Base-by-base conservation (phyloP, 2,797 vertebrate genomes). In the Serranus cabrilla region DNA sequence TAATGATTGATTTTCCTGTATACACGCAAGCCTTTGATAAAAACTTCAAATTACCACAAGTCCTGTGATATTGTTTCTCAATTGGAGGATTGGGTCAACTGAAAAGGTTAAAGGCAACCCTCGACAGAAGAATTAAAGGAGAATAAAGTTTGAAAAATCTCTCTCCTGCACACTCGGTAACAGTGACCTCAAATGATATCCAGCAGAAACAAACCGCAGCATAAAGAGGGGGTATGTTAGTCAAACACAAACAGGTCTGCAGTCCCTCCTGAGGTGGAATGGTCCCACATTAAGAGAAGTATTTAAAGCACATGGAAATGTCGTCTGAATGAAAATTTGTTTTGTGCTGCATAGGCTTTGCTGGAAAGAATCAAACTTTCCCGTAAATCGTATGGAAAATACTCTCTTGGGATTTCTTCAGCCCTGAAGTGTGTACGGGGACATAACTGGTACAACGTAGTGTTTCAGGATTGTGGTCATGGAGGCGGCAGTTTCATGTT, bases 111-210 rank as follows among this genome's bases (percentile, higher is more conserved):
- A 72, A 87, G 95, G 93, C 91, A 92, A 96, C 94, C 81, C 74
- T 80, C 16, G 58, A 95, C 88, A 92, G 94, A 95, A 97, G 93
- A 7, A 9, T 34, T 34, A 34, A 34, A 94, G 93, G 95, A 95
- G 93, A 87, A 83, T 66, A 85, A 85, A 86, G 94, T 85, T 85
- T 83, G 82, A 92, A 93, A 95, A 64, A 94, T 95, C 90, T 96
- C 93, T 96, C 93, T 96, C 94, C 96, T 96, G 95, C 95, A 96
- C 95, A 94, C 94, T 95, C 92, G 82, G 91, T 17, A 92, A 95
- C 93, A 95, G 94, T 94, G 95, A 96, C 95, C 95, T 96, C 95
- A 95, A 96, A 96, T 93, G 93, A 97, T 94, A 96, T 94, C 95
- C 96, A 96, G 95, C 95, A 96, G 94, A 96, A 95, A 96, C 95